Evolutionary conservation across 2,888 invertebrate species (phyloP).

Genomic region (Xylocampa areola): DNA sequence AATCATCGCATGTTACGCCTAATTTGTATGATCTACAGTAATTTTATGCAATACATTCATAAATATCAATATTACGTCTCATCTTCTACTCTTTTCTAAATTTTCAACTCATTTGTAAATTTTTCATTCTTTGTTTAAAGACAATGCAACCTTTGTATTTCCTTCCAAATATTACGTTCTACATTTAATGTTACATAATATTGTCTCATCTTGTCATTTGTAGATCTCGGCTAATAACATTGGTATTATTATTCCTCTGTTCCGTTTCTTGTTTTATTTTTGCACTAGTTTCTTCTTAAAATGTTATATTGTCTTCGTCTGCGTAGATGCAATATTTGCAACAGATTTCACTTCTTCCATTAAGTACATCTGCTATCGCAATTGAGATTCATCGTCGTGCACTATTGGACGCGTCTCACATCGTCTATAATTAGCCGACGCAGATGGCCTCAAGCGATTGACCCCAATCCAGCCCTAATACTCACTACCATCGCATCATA

Average conservation of each 20-base stretch:
- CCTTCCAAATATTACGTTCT: conserved; percentile 33
- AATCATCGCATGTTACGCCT: conserved; percentile 11
- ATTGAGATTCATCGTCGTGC: conserved; percentile 78
- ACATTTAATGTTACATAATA: conserved; percentile 45
- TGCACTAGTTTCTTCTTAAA: conserved; percentile 17
- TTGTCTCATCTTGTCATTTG: conserved; percentile 28
- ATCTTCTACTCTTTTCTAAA: conserved; percentile 26
- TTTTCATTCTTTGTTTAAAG: conserved; percentile 25
- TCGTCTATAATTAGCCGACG: conserved; percentile 86
- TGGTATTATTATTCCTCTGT: conserved; percentile 29
- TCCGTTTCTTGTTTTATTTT: conserved; percentile 25
- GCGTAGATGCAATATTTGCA: conserved; percentile 55
- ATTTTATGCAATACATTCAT: background rate
- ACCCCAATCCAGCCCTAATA: conserved; percentile 87
- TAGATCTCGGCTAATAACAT: conserved; percentile 34
- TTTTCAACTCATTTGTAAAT: conserved; percentile 30
- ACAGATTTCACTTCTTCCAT: conserved; percentile 60
- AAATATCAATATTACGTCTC: conserved; percentile 24
- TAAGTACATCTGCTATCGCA: conserved; percentile 70
- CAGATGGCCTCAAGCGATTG: conserved; percentile 89
- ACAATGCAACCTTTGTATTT: conserved; percentile 44
- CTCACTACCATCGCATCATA: conserved; percentile 76
- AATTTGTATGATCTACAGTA: conserved; percentile 11
- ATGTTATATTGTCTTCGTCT: conserved; percentile 32
- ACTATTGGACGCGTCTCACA: conserved; percentile 78